These are phyloP conservation scores for Camponotus floridanus DNA, from an alignment of 1,140 invertebrate genomes.

Conservation along the genomic window DNA sequence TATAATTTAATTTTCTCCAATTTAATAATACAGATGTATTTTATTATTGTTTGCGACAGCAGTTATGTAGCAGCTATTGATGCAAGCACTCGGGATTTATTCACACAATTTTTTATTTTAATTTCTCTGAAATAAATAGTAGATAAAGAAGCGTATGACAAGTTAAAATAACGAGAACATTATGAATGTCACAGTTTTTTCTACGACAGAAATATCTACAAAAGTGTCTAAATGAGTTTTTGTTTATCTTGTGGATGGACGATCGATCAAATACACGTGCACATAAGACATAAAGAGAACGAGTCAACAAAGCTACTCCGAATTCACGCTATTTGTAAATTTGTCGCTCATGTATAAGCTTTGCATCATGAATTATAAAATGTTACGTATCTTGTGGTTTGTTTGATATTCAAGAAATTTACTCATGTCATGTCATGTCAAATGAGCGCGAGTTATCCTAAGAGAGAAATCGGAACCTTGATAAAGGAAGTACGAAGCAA, in stretches of 20 bases:
- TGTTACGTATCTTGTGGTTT: slow-evolving; percentile 3
- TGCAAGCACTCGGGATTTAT: not conserved
- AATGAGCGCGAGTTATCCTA: not conserved
- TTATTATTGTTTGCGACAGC: not conserved
- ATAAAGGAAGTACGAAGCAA: not conserved
- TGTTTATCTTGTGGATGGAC: not conserved
- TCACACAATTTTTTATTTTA: not conserved
- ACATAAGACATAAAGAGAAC: not conserved
- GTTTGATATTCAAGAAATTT: slow-evolving; percentile 21
- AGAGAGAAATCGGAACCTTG: not conserved
- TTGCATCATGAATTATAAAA: slow-evolving; percentile 43
- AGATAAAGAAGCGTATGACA: not conserved
- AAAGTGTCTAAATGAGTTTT: slow-evolving; percentile 8
- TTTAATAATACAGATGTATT: not conserved
- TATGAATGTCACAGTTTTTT: slow-evolving; percentile 8
- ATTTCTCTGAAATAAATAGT: not conserved
- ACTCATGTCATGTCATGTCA: slow-evolving; percentile 65
- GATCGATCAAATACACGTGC: not conserved
- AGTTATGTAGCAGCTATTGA: not conserved
- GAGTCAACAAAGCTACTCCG: not conserved
- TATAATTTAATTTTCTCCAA: not conserved
- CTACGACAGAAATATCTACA: not conserved
- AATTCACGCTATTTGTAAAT: slow-evolving; percentile 2
- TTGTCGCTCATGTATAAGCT: slow-evolving; percentile 26
- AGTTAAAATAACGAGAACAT: not conserved